Evolutionary conservation across 2,797 vertebrate genomes (phyloP), one percentile per base, ranked within the genome.

Genomic region (Labeo calbasu): DNA sequence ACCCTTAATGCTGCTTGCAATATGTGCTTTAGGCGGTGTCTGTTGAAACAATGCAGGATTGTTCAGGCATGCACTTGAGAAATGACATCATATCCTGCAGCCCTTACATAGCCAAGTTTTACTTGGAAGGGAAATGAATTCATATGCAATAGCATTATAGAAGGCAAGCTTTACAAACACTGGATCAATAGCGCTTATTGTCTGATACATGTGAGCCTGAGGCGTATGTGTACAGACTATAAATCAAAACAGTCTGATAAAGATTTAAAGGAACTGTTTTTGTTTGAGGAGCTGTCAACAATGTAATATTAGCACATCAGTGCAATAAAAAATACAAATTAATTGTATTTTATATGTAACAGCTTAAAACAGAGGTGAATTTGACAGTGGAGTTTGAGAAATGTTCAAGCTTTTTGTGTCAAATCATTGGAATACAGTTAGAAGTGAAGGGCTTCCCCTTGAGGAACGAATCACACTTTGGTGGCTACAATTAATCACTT

Each of bases 11-110:
- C 84, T 76, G 88, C 86, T 90, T 36, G 65, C 51, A 69, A 10
- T 70, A 86, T 92, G 85, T 92, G 89, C 81, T 28, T 72, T 90
- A 89, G 93, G 93, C 88, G 90, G 72, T 85, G 90, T 86, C 90
- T 81, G 17, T 66, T 82, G 66, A 17, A 90, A 94, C 92, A 94
- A 93, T 92, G 82, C 87, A 32, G 78, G 81, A 89, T 91, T 93
- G 92, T 93, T 90, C 84, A 86, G 78, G 89, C 88, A 86, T 86
- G 88, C 71, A 87, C 89, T 91, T 84, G 88, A 91, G 81, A 63
- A 1, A 19, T 92, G 88, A 88, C 89, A 91, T 91, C 90, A 94
- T 79, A 91, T 93, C 91, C 91, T 91, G 86, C 90, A 23, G 13
- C 51, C 40, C 65, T 77, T 2, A 4, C 2, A 5, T 14, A 12